Evolutionary conservation across 2,888 invertebrate genomes (phyloP), one percentile per base, ranked within the genome.

Genomic region (Dione juno): DNA sequence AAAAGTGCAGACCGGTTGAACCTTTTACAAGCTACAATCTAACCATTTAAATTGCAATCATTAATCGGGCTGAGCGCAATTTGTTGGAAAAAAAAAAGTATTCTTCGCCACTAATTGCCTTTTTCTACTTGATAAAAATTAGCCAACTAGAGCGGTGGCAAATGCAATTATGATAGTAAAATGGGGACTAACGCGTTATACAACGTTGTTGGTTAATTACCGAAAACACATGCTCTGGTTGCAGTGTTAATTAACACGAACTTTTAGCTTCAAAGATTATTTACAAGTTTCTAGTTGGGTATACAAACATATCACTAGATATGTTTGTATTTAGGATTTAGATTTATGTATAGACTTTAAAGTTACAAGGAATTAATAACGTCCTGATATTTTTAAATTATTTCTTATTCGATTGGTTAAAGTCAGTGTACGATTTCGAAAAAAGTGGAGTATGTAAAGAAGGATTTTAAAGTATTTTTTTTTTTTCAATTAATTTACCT

Each of bases 21-120:
- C 69, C 71, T 75, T 72, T 72, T 73, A 66, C 65, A 73, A 68
- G 66, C 68, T 76, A 74, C 68, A 73, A 75, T 74, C 72, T 71
- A 73, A 73, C 73, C 71, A 76, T 76, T 77, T 74, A 76, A 75
- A 74, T 74, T 73, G 73, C 74, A 67, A 57, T 72, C 72, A 74
- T 75, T 77, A 75, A 76, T 75, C 72, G 73, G 72, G 43, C 59
- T 66, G 70, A 72, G 70, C 70, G 72, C 70, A 71, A 76, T 73
- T 73, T 68, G 65, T 63, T 16, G 69, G 61, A 9, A 73, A 70
- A 9, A 73, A 70, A 77, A 78, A 81, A 82, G 74, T 80, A 78
- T 78, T 78, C 74, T 68, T 52, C 69, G 57, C 76, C 70, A 53
- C 81, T 84, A 84, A 85, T 86, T 84, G 82, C 82, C 82, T 84